Evolutionary conservation across 2,888 invertebrate species (phyloP).

Genomic region (Acronicta psi): DNA sequence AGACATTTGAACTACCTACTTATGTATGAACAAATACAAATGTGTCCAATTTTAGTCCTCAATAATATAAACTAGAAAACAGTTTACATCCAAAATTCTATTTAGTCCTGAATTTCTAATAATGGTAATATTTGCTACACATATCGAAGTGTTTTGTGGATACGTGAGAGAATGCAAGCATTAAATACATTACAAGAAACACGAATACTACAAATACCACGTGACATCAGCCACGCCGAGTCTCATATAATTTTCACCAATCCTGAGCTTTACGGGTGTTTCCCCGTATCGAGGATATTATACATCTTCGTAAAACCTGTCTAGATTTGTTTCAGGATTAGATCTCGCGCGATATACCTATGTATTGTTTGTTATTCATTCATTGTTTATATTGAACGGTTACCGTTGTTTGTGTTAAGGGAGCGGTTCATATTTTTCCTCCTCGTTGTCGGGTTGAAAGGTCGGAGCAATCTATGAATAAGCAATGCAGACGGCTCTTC

Average conservation of each 20-base stretch:
- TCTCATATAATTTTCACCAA: not conserved
- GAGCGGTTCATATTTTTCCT: constrained; percentile 2
- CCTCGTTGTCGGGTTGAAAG: constrained; percentile 5
- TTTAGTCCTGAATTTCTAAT: constrained; percentile 2
- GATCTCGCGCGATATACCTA: not conserved
- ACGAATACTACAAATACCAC: not conserved
- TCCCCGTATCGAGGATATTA: constrained; percentile 2
- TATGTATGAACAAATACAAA: too few relatives aligned
- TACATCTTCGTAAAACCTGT: not conserved
- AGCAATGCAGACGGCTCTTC: constrained; percentile 18
- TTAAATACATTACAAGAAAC: not conserved
- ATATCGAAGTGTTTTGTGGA: constrained; percentile 16
- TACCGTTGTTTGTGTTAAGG: constrained; percentile 10
- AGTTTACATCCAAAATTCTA: not conserved
- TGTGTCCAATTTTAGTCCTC: too few relatives aligned
- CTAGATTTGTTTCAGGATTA: constrained; percentile 1
- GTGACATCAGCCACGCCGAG: not conserved
- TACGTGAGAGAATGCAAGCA: not conserved
- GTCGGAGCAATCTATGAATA: constrained; percentile 19
- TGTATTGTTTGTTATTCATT: not conserved
- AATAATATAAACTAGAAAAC: too few relatives aligned
- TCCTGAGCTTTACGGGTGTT: too few relatives aligned
- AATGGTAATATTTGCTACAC: constrained; percentile 21
- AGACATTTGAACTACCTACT: too few relatives aligned
- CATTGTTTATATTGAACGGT: constrained; percentile 17